Evolutionary conservation across 2,797 vertebrate species (phyloP), one percentile per base, ranked within the genome.

Genomic region (Lacerta agilis): DNA sequence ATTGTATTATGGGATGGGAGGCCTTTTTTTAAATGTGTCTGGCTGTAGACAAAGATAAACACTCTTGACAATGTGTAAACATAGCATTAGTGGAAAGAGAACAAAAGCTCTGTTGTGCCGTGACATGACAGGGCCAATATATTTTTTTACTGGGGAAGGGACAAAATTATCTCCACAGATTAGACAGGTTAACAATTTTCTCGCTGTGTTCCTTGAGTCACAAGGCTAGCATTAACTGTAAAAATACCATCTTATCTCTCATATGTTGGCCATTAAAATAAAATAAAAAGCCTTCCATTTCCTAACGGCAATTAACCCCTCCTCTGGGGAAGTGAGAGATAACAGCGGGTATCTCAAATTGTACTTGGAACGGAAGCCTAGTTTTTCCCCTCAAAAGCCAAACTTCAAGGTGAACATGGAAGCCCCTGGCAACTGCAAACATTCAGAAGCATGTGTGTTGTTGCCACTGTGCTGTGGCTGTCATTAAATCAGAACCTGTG

Each of bases 1-100:
- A 88, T 93, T 93, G 84, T 84, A 86, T 90, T 92, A 92, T 90
- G 88, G 90, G 91, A 91, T 18, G 29, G 8, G 8, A 75, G 29
- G 25, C 7, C 41, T 36, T 15, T 49, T 33, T 55, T 36, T 69
- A 36, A 17, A 55, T 3, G 55, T 43, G 45, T 29, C 17, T 27
- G 36, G 18, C n/a, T 23, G 23, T 85, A 23, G 76, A 33, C 55
- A 66, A 64, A 73, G 55, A 90, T 90, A 92, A 87, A 64, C 86
- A 79, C 5, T 87, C 61, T 43, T 80, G 10, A 88, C 0, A 10
- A 45, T 75, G 79, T 88, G 82, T 93, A 94, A 94, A 92, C 91
- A 90, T 73, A 90, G 69, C 72, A 84, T 76, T 91, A 91, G 13
- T 86, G 88, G 88, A 9, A 91, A 79, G 25, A 4, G 80, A 91